phyloP scores from a whole-genome alignment of 2,113 vertebrate species.

The Conger conger region DNA sequence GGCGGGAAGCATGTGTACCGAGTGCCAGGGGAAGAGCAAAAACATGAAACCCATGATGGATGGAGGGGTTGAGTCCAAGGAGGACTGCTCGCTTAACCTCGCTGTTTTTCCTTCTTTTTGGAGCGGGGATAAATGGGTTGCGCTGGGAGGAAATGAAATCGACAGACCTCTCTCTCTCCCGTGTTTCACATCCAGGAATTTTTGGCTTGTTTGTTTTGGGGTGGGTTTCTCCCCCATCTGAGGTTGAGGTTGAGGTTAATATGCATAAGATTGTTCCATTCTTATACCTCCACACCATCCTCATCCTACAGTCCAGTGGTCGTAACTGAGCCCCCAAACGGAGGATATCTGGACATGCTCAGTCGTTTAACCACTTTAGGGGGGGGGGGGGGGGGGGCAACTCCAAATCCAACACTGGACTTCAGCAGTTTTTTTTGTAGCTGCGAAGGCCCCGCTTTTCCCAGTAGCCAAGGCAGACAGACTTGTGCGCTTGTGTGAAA shows the following conservation, averaged over 20 bases:
- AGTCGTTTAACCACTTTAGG: constrained; percentile 37
- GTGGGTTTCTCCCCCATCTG: constrained; percentile 9
- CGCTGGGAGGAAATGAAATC: constrained; percentile 41
- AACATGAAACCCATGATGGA: constrained; percentile 29
- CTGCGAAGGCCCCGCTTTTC: constrained; percentile 17
- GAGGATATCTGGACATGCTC: constrained; percentile 48
- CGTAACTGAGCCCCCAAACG: constrained; percentile 22
- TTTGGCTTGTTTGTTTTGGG: constrained; percentile 28
- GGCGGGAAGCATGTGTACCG: constrained; percentile 2
- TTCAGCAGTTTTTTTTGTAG: neutral
- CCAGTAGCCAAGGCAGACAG: neutral
- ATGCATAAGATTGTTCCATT: constrained; percentile 27
- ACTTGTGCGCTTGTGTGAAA: constrained; percentile 31
- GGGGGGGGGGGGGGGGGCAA: constrained; percentile 33
- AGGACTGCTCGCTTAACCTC: constrained; percentile 20
- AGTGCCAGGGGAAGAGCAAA: constrained; percentile 18
- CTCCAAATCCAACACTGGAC: constrained; percentile 30
- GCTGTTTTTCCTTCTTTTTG: constrained; percentile 14
- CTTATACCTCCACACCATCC: constrained; percentile 21
- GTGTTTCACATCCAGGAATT: constrained; percentile 20
- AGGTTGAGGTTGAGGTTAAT: constrained; percentile 27
- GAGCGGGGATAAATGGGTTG: constrained; percentile 20
- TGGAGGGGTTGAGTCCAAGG: constrained; percentile 25
- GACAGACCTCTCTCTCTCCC: constrained; percentile 22
- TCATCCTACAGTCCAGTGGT: constrained; percentile 24